A percentile compares a stretch with the other conserved stretches of the same genome.
phyloP scores from a whole-genome alignment of 1,140 invertebrate genomes.

The Drosophila tropicalis region DNA sequence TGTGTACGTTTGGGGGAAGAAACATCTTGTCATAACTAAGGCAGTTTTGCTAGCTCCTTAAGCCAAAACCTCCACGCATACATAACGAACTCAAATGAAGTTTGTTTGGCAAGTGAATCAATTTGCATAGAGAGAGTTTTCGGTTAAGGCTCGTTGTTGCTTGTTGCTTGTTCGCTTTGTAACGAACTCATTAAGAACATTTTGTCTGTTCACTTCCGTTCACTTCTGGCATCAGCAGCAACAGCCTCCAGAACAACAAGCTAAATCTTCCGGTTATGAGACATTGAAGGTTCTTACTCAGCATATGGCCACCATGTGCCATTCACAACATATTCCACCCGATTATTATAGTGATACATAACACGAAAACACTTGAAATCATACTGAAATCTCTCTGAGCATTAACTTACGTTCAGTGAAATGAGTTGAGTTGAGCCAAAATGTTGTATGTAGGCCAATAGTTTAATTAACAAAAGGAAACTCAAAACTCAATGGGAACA shows the following conservation, averaged over 20 bases:
- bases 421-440: not conserved
- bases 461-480: slow-evolving; percentile 8
- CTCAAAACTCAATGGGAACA: slow-evolving; percentile 10
- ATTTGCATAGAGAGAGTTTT: slow-evolving; percentile 69
- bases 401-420: not conserved
- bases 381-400: not conserved
- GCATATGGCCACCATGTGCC: slow-evolving; percentile 3
- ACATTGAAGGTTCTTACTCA: slow-evolving; percentile 1
- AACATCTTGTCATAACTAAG: slow-evolving; percentile 57
- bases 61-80: slow-evolving; percentile 59
- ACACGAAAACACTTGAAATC: slow-evolving; percentile 1
- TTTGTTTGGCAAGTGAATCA: slow-evolving; percentile 62
- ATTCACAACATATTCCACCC: not conserved
- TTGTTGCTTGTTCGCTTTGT: slow-evolving; percentile 38
- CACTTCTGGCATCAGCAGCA: no score
- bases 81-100: slow-evolving; percentile 76
- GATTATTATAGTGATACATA: slow-evolving; percentile 8
- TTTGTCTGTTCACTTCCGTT: slow-evolving; percentile 32
- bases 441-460: slow-evolving; percentile 2
- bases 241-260: not conserved
- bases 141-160: slow-evolving; percentile 28
- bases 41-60: slow-evolving; percentile 26
- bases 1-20: not conserved
- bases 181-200: slow-evolving; percentile 67
- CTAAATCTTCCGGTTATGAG: slow-evolving; percentile 26